Conservation (phyloP, 1,140 invertebrate species). For the Ceratitis capitata region DNA sequence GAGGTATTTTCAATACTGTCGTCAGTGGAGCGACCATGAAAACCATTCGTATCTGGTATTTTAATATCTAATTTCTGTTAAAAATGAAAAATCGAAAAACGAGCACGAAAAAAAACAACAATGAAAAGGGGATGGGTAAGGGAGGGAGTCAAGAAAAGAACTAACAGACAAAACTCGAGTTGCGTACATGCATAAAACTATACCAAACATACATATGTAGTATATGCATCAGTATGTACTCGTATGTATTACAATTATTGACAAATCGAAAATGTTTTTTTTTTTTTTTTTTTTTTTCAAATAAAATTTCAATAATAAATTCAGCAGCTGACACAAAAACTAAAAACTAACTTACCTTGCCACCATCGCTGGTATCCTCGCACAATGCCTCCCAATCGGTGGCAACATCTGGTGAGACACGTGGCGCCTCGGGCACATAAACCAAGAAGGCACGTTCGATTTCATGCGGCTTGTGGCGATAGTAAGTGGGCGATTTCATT, state of each 20-base stretch:
- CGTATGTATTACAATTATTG: neutral
- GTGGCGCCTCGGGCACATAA: conserved; percentile 80
- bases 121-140: neutral
- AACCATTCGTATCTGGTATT: conserved; percentile 46
- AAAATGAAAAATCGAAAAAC: conserved; percentile 22
- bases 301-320: neutral
- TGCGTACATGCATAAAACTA: conserved; percentile 13
- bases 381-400: conserved; percentile 75
- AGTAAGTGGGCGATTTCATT: conserved; percentile 83
- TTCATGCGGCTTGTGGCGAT: conserved; percentile 78
- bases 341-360: conserved; percentile 47
- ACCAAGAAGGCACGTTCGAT: conserved; percentile 76
- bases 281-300: no score
- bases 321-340: neutral
- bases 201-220: neutral
- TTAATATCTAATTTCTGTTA: conserved; percentile 54
- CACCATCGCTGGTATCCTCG: conserved; percentile 53
- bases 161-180: conserved; percentile 8
- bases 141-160: neutral
- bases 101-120: neutral
- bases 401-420: conserved; percentile 74
- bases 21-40: conserved; percentile 54
- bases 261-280: neutral
- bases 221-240: no score
- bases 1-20: conserved; percentile 62